phyloP scores from a whole-genome alignment of 2,888 invertebrate genomes.

The Andrena bicolor region DNA sequence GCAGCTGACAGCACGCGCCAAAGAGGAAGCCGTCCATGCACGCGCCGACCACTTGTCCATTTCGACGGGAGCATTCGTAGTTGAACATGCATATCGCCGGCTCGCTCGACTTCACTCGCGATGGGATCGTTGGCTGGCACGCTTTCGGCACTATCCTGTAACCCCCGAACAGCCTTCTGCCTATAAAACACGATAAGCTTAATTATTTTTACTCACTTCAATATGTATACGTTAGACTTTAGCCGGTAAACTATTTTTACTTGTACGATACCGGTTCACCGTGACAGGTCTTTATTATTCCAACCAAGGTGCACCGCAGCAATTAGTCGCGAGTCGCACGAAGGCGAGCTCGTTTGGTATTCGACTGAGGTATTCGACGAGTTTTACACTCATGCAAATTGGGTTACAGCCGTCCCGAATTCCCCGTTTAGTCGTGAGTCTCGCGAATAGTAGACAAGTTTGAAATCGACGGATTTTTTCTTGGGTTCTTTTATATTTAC shows the following conservation, averaged over 20 bases:
- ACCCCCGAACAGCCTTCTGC: constrained; percentile 92
- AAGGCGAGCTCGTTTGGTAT: constrained; percentile 41
- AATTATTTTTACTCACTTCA: too few relatives aligned
- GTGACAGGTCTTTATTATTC: constrained; percentile 18
- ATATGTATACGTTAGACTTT: too few relatives aligned
- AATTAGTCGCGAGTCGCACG: constrained; percentile 21
- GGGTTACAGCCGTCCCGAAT: constrained; percentile 42
- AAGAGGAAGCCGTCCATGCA: constrained; percentile 97
- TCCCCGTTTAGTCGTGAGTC: constrained; percentile 34
- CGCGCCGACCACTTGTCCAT: constrained; percentile 94
- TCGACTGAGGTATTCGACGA: constrained; percentile 20
- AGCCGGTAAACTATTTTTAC: too few relatives aligned
- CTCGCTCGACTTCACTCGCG: constrained; percentile 87
- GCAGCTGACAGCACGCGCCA: constrained; percentile 95
- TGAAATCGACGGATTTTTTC: neutral
- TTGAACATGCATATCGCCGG: constrained; percentile 97
- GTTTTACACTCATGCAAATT: constrained; percentile 25
- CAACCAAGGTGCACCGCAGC: neutral
- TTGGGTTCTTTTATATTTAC: neutral
- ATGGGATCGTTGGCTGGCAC: constrained; percentile 90
- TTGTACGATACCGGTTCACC: neutral
- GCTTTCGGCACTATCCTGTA: constrained; percentile 94
- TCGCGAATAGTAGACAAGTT: neutral
- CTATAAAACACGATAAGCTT: constrained; percentile 58
- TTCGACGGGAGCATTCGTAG: constrained; percentile 93